Conservation (phyloP, 2,113 vertebrate genomes). For the Sciurus niger region DNA sequence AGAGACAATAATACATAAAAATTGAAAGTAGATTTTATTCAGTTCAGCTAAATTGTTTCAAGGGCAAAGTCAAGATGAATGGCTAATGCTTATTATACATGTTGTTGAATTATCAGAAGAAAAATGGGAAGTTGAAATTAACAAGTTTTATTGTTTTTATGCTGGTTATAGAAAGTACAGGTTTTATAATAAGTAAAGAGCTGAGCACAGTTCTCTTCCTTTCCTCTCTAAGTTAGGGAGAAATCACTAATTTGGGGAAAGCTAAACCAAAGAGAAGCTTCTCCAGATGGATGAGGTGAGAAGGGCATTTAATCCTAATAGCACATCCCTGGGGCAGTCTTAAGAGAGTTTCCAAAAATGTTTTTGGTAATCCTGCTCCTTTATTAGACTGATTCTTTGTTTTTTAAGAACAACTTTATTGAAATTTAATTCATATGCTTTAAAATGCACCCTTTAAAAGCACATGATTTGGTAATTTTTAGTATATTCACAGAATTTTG, state of each 20-base stretch:
- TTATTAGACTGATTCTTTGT: not conserved
- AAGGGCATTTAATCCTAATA: not conserved
- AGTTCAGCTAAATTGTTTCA: slow-evolving; percentile 27
- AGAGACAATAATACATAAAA: slow-evolving; percentile 16
- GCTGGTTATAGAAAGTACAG: not conserved
- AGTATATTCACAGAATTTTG: not conserved
- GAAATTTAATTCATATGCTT: not conserved
- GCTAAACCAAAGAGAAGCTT: not conserved
- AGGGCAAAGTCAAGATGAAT: not conserved
- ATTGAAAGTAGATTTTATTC: not conserved
- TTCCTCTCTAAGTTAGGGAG: not conserved
- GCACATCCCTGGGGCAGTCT: not conserved
- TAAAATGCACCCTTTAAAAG: slow-evolving; percentile 12
- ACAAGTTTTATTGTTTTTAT: not conserved
- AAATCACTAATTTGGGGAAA: slow-evolving; percentile 14
- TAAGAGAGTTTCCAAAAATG: not conserved
- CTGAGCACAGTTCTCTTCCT: not conserved
- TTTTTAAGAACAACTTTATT: not conserved
- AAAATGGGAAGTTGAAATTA: not conserved
- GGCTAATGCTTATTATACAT: not conserved
- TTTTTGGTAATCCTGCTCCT: not conserved
- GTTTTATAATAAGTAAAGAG: not conserved
- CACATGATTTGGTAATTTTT: not conserved
- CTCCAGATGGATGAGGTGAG: not conserved
- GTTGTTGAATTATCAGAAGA: not conserved